Conservation (phyloP, 1,140 invertebrate genomes). For the Papilio xuthus region DNA sequence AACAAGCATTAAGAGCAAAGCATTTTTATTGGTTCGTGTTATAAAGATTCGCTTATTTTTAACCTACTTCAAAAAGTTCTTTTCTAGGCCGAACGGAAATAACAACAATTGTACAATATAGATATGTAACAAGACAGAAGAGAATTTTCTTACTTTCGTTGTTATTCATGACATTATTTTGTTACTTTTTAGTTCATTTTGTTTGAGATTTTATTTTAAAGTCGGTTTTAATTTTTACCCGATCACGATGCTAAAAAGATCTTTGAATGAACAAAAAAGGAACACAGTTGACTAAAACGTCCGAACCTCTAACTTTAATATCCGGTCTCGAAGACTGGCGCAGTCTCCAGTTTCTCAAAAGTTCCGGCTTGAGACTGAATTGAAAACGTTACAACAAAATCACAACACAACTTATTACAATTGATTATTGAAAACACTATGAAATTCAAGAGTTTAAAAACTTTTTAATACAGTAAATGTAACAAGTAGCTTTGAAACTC, state of each 20-base stretch:
- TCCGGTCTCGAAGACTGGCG: background rate
- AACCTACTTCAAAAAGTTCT: too few species aligned
- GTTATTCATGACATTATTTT: too few species aligned
- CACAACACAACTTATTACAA: too few species aligned
- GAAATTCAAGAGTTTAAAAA: background rate
- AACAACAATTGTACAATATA: too few species aligned
- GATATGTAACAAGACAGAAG: too few species aligned
- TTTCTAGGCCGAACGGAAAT: too few species aligned
- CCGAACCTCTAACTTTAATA: conserved; percentile 14
- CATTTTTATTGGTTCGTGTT: background rate
- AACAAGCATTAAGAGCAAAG: background rate
- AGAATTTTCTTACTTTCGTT: too few species aligned
- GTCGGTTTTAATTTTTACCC: too few species aligned
- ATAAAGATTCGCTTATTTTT: background rate
- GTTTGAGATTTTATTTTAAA: too few species aligned
- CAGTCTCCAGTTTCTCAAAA: background rate
- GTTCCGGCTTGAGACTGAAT: conserved; percentile 5
- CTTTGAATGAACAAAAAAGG: background rate
- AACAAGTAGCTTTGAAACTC: too few species aligned
- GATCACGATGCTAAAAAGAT: background rate
- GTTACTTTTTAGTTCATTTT: too few species aligned
- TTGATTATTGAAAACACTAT: background rate
- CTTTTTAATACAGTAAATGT: background rate
- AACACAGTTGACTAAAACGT: background rate
- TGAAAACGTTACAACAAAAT: background rate